Evolutionary conservation across 2,797 vertebrate genomes (phyloP), one percentile per base, ranked within the genome.

Genomic region (Cheirogaleus major): DNA sequence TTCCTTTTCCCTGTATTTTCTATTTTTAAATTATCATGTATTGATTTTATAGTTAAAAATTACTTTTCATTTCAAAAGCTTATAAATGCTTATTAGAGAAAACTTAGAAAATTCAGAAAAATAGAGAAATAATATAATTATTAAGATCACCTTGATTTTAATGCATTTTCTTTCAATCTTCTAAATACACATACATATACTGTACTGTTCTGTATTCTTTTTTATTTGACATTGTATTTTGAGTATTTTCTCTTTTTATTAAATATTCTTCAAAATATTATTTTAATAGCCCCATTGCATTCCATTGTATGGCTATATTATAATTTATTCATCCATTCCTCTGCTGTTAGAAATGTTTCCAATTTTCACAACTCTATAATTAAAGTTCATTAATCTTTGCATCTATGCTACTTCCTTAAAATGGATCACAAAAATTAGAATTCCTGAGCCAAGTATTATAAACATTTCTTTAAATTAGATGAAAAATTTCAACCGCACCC

Each of bases 321-420:
- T 52, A 90, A 96, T 96, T 82, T 70, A 75, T 83, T 83, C 25
- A 89, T 41, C 38, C 20, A 72, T 89, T 79, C 23, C 14, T 17
- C 45, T 72, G 32, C 63, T 93, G n/a, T 92, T 95, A 85, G 78
- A 95, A 88, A 91, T 67, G 9, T 89, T 91, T 91, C 23, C 15
- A 88, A 15, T 69, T 93, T 94, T 92, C 25, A 92, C 32, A 80
- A 90, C n/a, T 90, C 52, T 52, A 84, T 82, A 96, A 93, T 78
- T 55, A 92, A 50, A 91, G 17, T 14, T 91, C 41, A 97, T 86
- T 96, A 84, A 79, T 84, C 55, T 91, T 83, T 81, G 22, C 30
- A 91, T 45, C 23, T 89, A 75, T 63, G 17, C 57, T 89, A 93
- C 50, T 95, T 89, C 82, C 48, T 81, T 95, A 86, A 96, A 96